Evolutionary conservation across 2,888 invertebrate species (phyloP), one percentile per base, ranked within the genome.

Genomic region (Drosophila mettleri): DNA sequence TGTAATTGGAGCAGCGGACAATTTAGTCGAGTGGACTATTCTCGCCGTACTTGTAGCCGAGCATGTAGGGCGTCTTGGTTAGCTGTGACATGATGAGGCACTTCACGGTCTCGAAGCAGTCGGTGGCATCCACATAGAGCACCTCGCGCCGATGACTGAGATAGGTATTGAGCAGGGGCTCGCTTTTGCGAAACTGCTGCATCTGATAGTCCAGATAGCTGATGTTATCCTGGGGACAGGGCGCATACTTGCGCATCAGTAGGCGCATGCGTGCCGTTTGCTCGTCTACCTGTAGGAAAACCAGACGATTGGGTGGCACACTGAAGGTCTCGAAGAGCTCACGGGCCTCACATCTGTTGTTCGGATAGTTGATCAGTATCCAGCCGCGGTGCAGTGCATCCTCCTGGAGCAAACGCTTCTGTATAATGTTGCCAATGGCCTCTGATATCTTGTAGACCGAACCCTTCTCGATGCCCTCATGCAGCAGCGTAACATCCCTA

Each of bases 341-440:
- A 65, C 93, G 91, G 38, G 95, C 93, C 77, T 95, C 95, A 7
- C 92, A 90, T 0, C 92, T 87, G 14, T 93, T 93, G 51, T 92
- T 93, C 0, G 94, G 94, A 87, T 93, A 94, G 18, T 93, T 94
- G 14, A 94, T 93, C 45, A 95, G 75, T 12, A 95, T 92, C 94
- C 94, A 95, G 6, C 95, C 95, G n/a, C 91, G 91, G 16, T 89
- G 88, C 14, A 94, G 72, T 69, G 94, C 94, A 72, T 94, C 94
- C 3, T 91, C 90, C 68, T 88, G 69, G 12, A 91, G 75, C 27
- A 92, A 53, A 36, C 92, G 83, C n/a, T 81, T 69, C 22, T 88
- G 75, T 33, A 92, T 69, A 0, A 91, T 69, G 16, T 89, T 77
- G 0, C 84, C 76, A 16, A 91, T 64, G 0, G 89, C 81, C 33